A percentile compares a stretch with the other conserved stretches of the same genome.
Conservation (phyloP, 2,888 invertebrate species). For the Elysia crispata region DNA sequence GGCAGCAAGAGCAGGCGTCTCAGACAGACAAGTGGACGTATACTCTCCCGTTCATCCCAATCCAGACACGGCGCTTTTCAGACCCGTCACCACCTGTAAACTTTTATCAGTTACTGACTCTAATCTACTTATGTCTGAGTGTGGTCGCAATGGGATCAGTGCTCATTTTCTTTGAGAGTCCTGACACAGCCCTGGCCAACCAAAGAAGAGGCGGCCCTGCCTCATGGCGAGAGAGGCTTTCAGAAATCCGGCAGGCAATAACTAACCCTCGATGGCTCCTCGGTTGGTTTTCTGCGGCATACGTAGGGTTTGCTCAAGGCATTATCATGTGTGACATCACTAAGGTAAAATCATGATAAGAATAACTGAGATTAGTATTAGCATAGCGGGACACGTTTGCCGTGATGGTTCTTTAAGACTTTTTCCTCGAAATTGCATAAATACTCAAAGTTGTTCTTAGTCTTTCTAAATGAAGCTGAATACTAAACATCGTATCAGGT, state of each 20-base stretch:
- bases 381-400: too few species aligned
- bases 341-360: slow-evolving; percentile 66
- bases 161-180: slow-evolving; percentile 68
- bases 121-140: slow-evolving; percentile 66
- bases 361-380: too few species aligned
- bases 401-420: too few species aligned
- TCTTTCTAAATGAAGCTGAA: too few species aligned
- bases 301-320: slow-evolving; percentile 69
- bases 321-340: slow-evolving; percentile 68
- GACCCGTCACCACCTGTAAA: slow-evolving; percentile 54
- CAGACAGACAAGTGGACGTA: slow-evolving; percentile 54
- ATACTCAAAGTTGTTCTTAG: too few species aligned
- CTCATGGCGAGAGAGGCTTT: slow-evolving; percentile 59
- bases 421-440: too few species aligned
- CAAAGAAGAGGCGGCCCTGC: slow-evolving; percentile 57
- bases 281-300: slow-evolving; percentile 63
- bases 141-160: slow-evolving; percentile 66
- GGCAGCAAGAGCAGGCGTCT: neutral
- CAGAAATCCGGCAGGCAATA: slow-evolving; percentile 58
- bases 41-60: slow-evolving; percentile 55
- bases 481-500: too few species aligned
- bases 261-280: slow-evolving; percentile 61
- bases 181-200: slow-evolving; percentile 61
- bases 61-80: slow-evolving; percentile 50
- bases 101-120: slow-evolving; percentile 64